phyloP scores from a whole-genome alignment of 2,797 vertebrate species.

The Pelodytes ibericus region DNA sequence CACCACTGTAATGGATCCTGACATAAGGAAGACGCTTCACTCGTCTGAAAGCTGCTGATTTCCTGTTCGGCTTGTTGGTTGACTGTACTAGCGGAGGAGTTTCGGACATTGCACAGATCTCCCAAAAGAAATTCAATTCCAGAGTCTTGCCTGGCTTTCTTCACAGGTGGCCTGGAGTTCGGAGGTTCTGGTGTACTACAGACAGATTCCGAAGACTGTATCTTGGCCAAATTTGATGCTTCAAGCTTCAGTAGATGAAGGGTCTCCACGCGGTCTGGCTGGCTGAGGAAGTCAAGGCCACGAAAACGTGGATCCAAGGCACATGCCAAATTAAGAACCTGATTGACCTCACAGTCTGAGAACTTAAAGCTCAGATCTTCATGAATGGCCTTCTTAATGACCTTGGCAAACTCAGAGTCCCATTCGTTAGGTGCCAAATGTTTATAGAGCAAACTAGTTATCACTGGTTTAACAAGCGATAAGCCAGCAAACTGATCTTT shows the following conservation, averaged over 20 bases:
- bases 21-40: conserved; percentile 68
- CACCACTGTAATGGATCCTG: conserved; percentile 78
- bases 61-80: conserved; percentile 75
- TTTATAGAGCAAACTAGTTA: conserved; percentile 74
- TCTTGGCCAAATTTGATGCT: conserved; percentile 67
- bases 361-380: conserved; percentile 66
- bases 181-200: conserved; percentile 31
- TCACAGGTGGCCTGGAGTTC: conserved; percentile 40
- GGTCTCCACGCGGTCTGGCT: conserved; percentile 67
- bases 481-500: conserved; percentile 73
- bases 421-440: conserved; percentile 68
- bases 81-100: conserved; percentile 63
- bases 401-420: conserved; percentile 61
- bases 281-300: conserved; percentile 74
- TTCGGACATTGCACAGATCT: conserved; percentile 68
- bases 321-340: conserved; percentile 71
- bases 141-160: conserved; percentile 61
- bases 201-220: background rate
- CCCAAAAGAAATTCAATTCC: conserved; percentile 78
- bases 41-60: conserved; percentile 70
- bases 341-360: conserved; percentile 67
- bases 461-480: conserved; percentile 75
- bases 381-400: conserved; percentile 69
- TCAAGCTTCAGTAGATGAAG: conserved; percentile 73
- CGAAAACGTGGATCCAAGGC: conserved; percentile 78